Conservation (phyloP, 2,113 vertebrate genomes). For the Cromileptes altivelis region DNA sequence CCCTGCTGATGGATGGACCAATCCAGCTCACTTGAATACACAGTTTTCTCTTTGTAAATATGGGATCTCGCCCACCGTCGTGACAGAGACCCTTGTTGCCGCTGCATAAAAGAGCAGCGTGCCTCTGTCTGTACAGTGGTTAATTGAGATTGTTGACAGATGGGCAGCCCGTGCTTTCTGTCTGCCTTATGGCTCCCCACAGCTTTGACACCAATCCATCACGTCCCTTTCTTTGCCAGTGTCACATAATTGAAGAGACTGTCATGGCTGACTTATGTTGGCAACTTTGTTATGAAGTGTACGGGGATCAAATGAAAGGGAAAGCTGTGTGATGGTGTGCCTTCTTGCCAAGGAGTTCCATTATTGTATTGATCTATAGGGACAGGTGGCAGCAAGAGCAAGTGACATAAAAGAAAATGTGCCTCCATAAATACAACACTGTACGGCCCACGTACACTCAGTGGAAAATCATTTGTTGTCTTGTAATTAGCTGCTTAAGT, state of each 20-base stretch:
- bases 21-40: constrained; percentile 69
- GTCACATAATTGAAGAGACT: constrained; percentile 75
- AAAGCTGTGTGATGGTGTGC: constrained; percentile 22
- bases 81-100: constrained; percentile 61
- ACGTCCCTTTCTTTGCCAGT: constrained; percentile 60
- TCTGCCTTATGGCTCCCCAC: constrained; percentile 48
- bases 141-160: constrained; percentile 76
- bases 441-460: constrained; percentile 20
- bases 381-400: constrained; percentile 51
- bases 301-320: constrained; percentile 60
- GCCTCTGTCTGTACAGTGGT: constrained; percentile 46
- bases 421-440: constrained; percentile 35
- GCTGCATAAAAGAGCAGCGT: constrained; percentile 36
- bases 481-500: constrained; percentile 66
- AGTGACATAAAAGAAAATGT: constrained; percentile 54
- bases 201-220: constrained; percentile 73
- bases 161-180: constrained; percentile 50
- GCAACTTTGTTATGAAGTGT: constrained; percentile 69
- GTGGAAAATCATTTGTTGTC: constrained; percentile 54
- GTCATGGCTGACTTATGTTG: constrained; percentile 74
- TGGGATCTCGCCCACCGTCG: constrained; percentile 12
- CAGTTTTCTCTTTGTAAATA: constrained; percentile 67
- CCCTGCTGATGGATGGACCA: constrained; percentile 78
- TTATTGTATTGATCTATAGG: constrained; percentile 65
- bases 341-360: constrained; percentile 48